Conservation (phyloP, 1,140 invertebrate species). For the Leptonema lineaticorne region DNA sequence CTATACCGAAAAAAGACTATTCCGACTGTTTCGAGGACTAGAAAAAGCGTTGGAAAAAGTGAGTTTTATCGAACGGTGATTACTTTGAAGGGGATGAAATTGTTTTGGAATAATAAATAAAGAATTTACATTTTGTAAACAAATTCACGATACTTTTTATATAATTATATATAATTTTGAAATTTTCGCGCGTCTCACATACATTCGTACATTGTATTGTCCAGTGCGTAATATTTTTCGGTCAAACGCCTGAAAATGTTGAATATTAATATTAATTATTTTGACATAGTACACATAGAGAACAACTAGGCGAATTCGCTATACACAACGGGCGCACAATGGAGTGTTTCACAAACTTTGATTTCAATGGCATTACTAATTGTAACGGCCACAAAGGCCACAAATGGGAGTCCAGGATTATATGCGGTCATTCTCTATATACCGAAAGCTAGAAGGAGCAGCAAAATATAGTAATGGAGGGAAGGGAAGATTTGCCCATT, state of each 20-base stretch:
- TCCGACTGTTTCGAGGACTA: too few relatives aligned
- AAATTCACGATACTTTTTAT: neutral
- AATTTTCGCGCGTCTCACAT: neutral
- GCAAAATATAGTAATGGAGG: too few relatives aligned
- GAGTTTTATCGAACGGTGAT: too few relatives aligned
- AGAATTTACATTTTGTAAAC: neutral
- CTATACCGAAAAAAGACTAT: too few relatives aligned
- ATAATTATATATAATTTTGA: neutral
- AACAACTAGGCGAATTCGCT: neutral
- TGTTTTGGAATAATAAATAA: neutral
- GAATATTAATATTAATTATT: conserved; percentile 1
- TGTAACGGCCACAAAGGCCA: neutral
- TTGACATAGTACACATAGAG: neutral
- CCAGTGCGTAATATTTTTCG: neutral
- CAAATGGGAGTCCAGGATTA: conserved; percentile 12
- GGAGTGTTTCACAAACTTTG: conserved; percentile 2
- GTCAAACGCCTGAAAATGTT: neutral
- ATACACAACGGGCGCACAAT: too few relatives aligned
- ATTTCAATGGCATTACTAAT: conserved; percentile 11
- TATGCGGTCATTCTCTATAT: neutral
- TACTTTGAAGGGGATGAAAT: neutral
- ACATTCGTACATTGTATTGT: neutral
- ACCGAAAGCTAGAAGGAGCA: too few relatives aligned
- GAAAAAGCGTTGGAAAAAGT: too few relatives aligned
- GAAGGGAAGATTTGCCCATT: neutral